phyloP scores from a whole-genome alignment of 2,113 vertebrate genomes.

The Mixornis gularis region DNA sequence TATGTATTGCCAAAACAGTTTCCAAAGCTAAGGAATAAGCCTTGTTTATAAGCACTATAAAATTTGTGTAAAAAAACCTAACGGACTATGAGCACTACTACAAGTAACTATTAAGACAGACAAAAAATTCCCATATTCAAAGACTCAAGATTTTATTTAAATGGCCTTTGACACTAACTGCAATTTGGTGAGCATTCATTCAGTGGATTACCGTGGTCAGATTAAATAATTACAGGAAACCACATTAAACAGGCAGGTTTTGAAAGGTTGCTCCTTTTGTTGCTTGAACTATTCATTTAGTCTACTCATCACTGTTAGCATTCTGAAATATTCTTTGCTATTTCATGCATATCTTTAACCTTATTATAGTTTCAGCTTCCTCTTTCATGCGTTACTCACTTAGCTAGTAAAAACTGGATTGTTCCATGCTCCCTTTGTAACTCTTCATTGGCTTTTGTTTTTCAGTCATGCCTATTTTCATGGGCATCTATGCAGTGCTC shows the following conservation, averaged over 20 bases:
- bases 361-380: constrained; percentile 1
- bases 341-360: background rate
- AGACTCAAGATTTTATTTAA: background rate
- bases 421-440: constrained; percentile 17
- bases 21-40: background rate
- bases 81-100: background rate
- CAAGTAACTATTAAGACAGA: background rate
- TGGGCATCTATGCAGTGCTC: background rate
- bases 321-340: constrained; percentile 16
- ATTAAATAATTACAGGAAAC: background rate
- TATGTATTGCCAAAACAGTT: background rate
- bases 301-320: background rate
- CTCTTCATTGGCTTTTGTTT: constrained; percentile 36
- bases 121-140: background rate
- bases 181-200: background rate
- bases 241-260: background rate
- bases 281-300: background rate
- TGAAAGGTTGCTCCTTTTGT: background rate
- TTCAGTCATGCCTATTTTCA: constrained; percentile 42
- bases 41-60: background rate
- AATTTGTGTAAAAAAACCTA: background rate
- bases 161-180: background rate
- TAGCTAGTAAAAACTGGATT: constrained; percentile 29
- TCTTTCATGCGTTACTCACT: constrained; percentile 39
- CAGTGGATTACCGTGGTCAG: background rate